Evolutionary conservation across 23 tunicate species (phyloP), one percentile per base, ranked within the genome.

Genomic region (Trididemnum miniatum): DNA sequence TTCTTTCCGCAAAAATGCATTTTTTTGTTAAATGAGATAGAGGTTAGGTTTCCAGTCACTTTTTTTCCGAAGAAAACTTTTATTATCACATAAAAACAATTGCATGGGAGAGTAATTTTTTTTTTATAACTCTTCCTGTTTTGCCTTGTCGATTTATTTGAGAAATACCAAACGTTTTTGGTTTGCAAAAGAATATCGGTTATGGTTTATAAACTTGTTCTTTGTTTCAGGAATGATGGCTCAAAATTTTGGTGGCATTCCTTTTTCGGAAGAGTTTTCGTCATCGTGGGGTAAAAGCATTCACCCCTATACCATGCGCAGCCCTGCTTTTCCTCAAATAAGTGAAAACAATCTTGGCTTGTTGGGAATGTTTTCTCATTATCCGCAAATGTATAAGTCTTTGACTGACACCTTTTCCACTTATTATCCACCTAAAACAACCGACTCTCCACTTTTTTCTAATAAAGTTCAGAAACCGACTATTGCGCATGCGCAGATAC

Each of bases 401-500:
- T 77, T 52, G 20, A 4, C 67, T 37, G 2, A 12, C 4, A 26
- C 40, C 20, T 27, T 52, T 1, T n/a, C 51, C 2, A 26, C 27
- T 5, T n/a, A 24, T 52, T 2, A 35, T 52, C 9, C 26, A 24
- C 1, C 66, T 7, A 27, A n/a, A 2, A 2, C 82, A 52, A 15
- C 2, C 2, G 18, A 38, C 9, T 1, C 51, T 27, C 63, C 29
- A 4, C 29, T 35, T 1, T n/a, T 62, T 34, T 36, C 33, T 0
- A 35, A 30, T 9, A 71, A 71, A 37, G 20, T 35, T 3, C 34
- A 28, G 31, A 80, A 71, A 36, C 80, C 87, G 28, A 1, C 24
- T 4, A 80, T 80, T 60, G 86, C 87, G 1, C 82, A 90, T 49
- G 95, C 87, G 2, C 95, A 90, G 40, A 65, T 90, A 20, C 95